Conservation (phyloP, 2,797 vertebrate genomes). For the Graptemys geographica region DNA sequence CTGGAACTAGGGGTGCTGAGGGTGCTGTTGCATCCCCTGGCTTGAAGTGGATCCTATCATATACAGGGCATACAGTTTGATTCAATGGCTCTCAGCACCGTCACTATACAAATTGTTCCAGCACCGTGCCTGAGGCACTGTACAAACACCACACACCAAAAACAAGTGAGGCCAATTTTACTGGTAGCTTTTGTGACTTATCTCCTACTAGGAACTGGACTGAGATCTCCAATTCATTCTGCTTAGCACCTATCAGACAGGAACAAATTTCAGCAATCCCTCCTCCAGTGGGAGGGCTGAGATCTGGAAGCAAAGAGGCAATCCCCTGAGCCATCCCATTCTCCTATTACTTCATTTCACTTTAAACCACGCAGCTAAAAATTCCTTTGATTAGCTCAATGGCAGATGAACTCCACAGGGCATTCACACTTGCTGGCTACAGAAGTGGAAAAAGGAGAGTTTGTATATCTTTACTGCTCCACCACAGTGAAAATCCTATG, state of each 20-base stretch:
- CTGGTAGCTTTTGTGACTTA: neutral
- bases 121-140: neutral
- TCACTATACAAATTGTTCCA: no score
- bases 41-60: no score
- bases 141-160: neutral
- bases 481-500: neutral
- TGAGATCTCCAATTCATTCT: neutral
- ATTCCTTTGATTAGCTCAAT: neutral
- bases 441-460: neutral
- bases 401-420: neutral
- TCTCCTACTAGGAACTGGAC: neutral
- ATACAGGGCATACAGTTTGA: no score
- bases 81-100: no score
- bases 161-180: neutral
- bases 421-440: neutral
- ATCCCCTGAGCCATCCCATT: neutral
- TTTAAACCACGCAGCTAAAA: neutral
- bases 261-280: neutral
- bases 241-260: neutral
- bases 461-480: neutral
- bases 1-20: no score
- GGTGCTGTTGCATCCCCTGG: no score
- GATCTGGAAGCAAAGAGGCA: neutral
- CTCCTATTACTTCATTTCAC: neutral
- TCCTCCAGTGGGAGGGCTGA: neutral